These are phyloP conservation scores for Epiperipatus broadwayi DNA, from an alignment of 2,888 invertebrate species.

Conservation along the genomic window DNA sequence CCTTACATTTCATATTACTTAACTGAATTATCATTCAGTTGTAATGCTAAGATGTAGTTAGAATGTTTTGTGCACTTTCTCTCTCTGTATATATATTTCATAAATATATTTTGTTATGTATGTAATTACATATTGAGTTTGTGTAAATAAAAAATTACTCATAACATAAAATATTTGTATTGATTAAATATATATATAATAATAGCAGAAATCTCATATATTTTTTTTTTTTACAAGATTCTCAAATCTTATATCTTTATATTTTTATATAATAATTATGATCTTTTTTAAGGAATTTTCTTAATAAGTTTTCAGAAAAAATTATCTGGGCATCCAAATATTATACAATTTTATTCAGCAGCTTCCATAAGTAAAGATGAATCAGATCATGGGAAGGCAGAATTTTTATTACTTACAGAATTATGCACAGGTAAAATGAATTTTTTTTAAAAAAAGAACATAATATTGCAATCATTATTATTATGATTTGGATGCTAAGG, in stretches of 20 bases:
- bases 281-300: not conserved
- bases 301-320: constrained; percentile 57
- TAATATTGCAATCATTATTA: not conserved
- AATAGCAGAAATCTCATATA: constrained; percentile 1
- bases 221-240: not conserved
- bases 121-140: too few relatives aligned
- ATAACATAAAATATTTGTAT: too few relatives aligned
- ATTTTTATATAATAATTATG: not conserved
- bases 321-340: constrained; percentile 71
- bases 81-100: too few relatives aligned
- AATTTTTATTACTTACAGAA: constrained; percentile 79
- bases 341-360: constrained; percentile 73
- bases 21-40: too few relatives aligned
- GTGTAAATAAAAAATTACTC: too few relatives aligned
- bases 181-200: not conserved
- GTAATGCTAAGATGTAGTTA: too few relatives aligned
- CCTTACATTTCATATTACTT: too few relatives aligned
- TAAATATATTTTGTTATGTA: too few relatives aligned
- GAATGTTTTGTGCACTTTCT: too few relatives aligned
- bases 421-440: constrained; percentile 52
- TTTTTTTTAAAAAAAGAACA: constrained; percentile 4
- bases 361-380: constrained; percentile 55
- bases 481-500: not conserved
- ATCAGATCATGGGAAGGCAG: constrained; percentile 59
- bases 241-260: not conserved